Evolutionary conservation across 1,140 invertebrate species (phyloP).

Genomic region (Hormaphis cornu): DNA sequence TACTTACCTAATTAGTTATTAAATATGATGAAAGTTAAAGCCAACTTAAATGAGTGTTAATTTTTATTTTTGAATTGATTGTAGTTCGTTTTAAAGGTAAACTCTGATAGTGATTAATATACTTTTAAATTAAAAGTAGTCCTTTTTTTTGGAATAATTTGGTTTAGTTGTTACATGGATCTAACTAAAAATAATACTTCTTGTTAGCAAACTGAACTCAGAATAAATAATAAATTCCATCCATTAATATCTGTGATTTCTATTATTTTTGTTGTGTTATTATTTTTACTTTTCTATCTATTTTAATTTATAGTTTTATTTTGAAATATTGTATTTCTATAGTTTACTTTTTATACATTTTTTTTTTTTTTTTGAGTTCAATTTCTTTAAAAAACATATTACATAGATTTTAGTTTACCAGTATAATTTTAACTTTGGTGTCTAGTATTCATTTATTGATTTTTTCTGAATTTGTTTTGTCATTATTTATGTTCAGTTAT

Average conservation of each 20-base stretch:
- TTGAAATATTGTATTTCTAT: neutral
- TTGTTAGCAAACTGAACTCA: neutral
- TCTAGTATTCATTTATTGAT: neutral
- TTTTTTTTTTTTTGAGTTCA: neutral
- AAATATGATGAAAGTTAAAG: neutral
- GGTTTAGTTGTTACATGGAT: neutral
- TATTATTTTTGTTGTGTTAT: conserved; percentile 11
- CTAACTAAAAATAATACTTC: neutral
- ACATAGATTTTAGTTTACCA: neutral
- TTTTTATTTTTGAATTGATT: conserved; percentile 3
- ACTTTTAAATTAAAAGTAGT: neutral
- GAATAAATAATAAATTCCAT: conserved; percentile 23
- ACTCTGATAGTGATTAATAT: neutral
- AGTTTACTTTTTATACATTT: neutral
- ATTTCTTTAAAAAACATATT: neutral
- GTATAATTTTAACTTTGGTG: neutral
- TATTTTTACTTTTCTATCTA: conserved; percentile 5
- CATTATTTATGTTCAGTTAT: no score
- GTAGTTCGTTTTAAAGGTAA: neutral
- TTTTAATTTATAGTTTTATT: neutral
- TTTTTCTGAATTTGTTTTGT: no score
- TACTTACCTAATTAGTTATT: no score
- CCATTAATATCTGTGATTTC: conserved; percentile 21
- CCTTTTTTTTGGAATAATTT: neutral
- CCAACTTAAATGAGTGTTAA: neutral